phyloP scores from a whole-genome alignment of 2,113 vertebrate species.

The Alaudala cheleensis region DNA sequence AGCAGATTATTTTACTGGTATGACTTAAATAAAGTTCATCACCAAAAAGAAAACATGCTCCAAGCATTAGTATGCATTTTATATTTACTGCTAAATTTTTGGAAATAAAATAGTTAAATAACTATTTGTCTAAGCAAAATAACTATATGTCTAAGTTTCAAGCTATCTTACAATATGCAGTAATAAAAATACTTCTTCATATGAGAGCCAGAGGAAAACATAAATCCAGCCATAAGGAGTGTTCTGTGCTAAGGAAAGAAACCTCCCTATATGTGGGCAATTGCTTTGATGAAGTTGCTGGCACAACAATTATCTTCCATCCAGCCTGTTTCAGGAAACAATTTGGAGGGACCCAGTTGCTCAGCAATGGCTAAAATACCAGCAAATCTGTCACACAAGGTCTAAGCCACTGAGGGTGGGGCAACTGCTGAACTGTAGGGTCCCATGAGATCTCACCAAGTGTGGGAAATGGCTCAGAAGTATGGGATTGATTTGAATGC shows the following conservation, averaged over 20 bases:
- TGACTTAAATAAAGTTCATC: not conserved
- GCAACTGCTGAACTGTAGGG: not conserved
- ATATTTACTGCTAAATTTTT: not conserved
- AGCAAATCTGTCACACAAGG: not conserved
- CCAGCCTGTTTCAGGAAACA: not conserved
- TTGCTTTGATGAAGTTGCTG: not conserved
- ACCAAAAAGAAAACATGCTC: not conserved
- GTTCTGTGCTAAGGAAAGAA: not conserved
- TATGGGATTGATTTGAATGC: not conserved
- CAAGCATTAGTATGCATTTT: not conserved
- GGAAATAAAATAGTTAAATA: not conserved
- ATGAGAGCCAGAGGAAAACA: not conserved
- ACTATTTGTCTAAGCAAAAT: not conserved
- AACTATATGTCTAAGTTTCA: not conserved
- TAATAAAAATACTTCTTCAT: not conserved
- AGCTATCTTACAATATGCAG: not conserved
- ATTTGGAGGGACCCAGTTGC: not conserved
- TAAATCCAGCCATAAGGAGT: not conserved
- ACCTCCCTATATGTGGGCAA: not conserved
- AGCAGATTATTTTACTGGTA: not conserved
- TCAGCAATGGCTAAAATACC: not conserved
- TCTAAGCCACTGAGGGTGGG: not conserved
- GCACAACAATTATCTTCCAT: not conserved
- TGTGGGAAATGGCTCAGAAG: not conserved
- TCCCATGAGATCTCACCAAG: not conserved